phyloP scores from a whole-genome alignment of 1,140 invertebrate genomes.

The Halesus radiatus region DNA sequence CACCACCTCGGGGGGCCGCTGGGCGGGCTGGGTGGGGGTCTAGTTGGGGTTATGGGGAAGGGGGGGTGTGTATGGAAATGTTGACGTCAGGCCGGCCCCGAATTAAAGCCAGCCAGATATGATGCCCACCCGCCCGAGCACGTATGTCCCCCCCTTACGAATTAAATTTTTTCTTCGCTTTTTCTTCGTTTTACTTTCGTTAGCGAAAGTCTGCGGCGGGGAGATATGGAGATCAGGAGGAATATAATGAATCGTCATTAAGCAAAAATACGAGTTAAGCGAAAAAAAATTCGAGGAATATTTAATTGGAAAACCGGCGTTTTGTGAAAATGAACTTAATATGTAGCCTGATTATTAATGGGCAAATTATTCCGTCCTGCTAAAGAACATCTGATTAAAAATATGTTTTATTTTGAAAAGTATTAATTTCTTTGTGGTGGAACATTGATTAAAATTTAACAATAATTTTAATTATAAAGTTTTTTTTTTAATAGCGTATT shows the following conservation, averaged over 20 bases:
- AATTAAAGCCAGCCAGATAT: conserved; percentile 56
- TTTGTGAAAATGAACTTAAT: not conserved
- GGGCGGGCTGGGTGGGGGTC: not conserved
- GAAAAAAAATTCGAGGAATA: conserved; percentile 15
- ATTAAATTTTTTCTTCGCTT: conserved; percentile 32
- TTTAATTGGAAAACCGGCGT: conserved; percentile 14
- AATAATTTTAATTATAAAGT: no score
- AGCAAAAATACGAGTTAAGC: conserved; percentile 9
- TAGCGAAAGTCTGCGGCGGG: conserved; percentile 27
- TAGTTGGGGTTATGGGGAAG: no score
- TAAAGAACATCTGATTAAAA: no score
- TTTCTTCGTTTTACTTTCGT: conserved; percentile 8
- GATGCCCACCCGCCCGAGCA: conserved; percentile 41
- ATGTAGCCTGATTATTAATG: not conserved
- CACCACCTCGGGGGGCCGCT: conserved; percentile 9
- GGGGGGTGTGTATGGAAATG: conserved; percentile 55
- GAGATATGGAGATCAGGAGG: conserved; percentile 39
- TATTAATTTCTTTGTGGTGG: no score
- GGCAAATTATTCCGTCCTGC: no score
- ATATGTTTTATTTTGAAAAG: no score
- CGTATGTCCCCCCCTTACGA: conserved; percentile 36
- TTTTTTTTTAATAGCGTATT: no score
- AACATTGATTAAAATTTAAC: no score
- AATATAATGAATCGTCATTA: conserved; percentile 45
- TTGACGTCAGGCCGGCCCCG: conserved; percentile 56